These are phyloP conservation scores for Solea senegalensis DNA, from an alignment of 2,113 vertebrate genomes.

Conservation along the genomic window DNA sequence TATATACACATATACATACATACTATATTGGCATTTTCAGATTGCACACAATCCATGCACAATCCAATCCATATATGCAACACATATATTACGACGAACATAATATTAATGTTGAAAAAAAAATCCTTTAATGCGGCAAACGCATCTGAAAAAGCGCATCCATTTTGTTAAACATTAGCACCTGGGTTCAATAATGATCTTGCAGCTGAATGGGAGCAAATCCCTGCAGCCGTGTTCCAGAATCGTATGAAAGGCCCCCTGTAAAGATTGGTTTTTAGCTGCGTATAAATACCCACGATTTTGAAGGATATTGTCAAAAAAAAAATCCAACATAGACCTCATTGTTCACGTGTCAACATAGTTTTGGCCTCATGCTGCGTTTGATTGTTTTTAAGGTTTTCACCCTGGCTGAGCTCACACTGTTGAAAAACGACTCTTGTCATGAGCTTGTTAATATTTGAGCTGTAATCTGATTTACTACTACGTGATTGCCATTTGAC, in stretches of 20 bases:
- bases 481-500: background rate
- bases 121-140: background rate
- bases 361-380: background rate
- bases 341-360: background rate
- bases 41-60: too few species aligned
- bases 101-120: too few species aligned
- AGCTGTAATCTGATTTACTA: constrained; percentile 13
- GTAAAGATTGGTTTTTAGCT: background rate
- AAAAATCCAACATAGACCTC: background rate
- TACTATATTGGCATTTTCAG: too few species aligned
- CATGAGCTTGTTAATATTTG: background rate
- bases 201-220: constrained; percentile 8
- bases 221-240: background rate
- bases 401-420: background rate
- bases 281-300: background rate
- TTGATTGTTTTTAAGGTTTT: background rate
- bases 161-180: background rate
- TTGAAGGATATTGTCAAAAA: background rate
- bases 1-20: too few species aligned
- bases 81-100: background rate
- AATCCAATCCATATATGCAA: too few species aligned
- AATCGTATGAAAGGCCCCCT: background rate
- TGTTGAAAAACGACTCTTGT: background rate
- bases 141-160: background rate
- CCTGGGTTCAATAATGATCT: constrained; percentile 3